These are phyloP conservation scores for Tetanocera ferruginea DNA, from an alignment of 2,888 invertebrate genomes.

Conservation along the genomic window DNA sequence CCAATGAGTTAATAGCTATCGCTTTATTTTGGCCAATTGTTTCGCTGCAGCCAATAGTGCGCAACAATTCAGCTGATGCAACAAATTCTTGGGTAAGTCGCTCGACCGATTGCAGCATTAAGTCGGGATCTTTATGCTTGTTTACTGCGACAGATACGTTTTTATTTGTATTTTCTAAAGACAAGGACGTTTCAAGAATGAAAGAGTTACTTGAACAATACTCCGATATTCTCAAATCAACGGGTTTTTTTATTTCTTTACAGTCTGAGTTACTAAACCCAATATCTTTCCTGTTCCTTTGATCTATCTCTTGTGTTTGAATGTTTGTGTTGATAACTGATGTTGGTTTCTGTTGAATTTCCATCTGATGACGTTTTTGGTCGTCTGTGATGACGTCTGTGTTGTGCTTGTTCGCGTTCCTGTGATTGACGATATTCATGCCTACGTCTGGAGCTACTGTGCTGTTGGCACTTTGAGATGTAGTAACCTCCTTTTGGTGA, in stretches of 20 bases:
- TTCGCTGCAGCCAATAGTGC: conserved; percentile 58
- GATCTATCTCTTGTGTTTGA: conserved; percentile 71
- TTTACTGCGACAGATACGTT: conserved; percentile 49
- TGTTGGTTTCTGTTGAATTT: conserved; percentile 35
- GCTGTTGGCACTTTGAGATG: conserved; percentile 69
- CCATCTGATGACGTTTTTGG: conserved; percentile 32
- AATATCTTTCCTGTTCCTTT: conserved; percentile 65
- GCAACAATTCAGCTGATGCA: conserved; percentile 76
- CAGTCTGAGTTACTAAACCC: conserved; percentile 56
- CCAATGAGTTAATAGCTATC: conserved; percentile 39
- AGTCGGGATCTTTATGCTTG: conserved; percentile 75
- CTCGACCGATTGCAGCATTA: conserved; percentile 78
- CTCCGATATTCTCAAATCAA: conserved; percentile 67
- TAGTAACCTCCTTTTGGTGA: conserved; percentile 68
- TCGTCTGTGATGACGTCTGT: conserved; percentile 59
- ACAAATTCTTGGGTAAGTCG: conserved; percentile 77
- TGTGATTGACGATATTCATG: conserved; percentile 58
- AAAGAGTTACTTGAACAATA: conserved; percentile 65
- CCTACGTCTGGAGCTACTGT: conserved; percentile 72
- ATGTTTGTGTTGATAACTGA: conserved; percentile 52
- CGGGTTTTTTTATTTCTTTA: conserved; percentile 52
- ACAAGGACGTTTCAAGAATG: conserved; percentile 60
- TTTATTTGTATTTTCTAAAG: conserved; percentile 49
- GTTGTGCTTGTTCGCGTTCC: conserved; percentile 53
- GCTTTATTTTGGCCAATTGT: conserved; percentile 21